Conservation (phyloP, 2,888 invertebrate genomes). For the Hedychridium roseum region DNA sequence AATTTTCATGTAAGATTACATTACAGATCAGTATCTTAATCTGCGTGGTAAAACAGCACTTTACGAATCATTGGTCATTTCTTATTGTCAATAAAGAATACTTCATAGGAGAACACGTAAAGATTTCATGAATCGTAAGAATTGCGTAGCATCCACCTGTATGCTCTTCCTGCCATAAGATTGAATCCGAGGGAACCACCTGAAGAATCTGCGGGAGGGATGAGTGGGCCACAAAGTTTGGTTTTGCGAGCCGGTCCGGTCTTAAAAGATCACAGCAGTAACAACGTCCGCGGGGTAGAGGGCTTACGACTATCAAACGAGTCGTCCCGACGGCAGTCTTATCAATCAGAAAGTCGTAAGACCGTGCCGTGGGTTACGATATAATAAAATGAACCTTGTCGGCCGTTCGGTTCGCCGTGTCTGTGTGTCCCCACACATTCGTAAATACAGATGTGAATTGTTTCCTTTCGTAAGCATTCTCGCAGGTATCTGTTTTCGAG, state of each 20-base stretch:
- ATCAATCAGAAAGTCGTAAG: constrained; percentile 51
- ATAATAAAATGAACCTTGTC: constrained; percentile 49
- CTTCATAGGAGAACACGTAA: too few species aligned
- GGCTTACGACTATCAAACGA: constrained; percentile 1
- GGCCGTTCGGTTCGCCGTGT: background rate
- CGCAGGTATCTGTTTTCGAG: background rate
- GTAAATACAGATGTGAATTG: background rate
- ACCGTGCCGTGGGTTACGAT: constrained; percentile 45
- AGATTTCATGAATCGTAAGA: too few species aligned
- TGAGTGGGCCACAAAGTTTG: constrained; percentile 13
- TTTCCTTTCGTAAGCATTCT: background rate
- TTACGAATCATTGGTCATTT: too few species aligned
- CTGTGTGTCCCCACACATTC: constrained; percentile 5
- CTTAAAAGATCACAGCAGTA: constrained; percentile 11
- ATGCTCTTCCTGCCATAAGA: too few species aligned
- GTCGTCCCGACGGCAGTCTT: constrained; percentile 32
- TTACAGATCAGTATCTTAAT: too few species aligned
- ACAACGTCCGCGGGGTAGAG: constrained; percentile 15
- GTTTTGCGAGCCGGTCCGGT: constrained; percentile 7
- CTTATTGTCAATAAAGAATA: too few species aligned
- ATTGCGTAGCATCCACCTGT: too few species aligned
- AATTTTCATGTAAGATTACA: too few species aligned
- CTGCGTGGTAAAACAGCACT: too few species aligned
- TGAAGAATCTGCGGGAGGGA: too few species aligned
- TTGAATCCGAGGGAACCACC: too few species aligned